Evolutionary conservation across 2,888 invertebrate species (phyloP), one percentile per base, ranked within the genome.

Genomic region (Augochlorella aurata): DNA sequence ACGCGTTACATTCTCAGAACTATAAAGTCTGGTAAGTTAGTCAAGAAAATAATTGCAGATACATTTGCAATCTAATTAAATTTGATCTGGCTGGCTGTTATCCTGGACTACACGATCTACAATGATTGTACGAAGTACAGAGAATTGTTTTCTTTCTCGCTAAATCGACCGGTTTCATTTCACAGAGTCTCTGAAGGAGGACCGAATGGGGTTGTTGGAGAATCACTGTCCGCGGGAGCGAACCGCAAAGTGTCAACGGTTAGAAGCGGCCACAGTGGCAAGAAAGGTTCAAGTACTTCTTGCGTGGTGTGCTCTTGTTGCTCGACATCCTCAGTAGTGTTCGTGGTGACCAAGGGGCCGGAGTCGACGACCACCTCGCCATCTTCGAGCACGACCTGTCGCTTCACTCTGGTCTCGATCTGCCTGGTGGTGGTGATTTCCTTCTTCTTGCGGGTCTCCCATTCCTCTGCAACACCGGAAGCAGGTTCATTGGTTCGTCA

Each of bases 371-470:
- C 96, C 81, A 98, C 97, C 92, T 97, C 96, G 50, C 98, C 98
- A 95, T 98, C 98, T 95, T 98, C 98, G 87, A 98, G 95, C 85
- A 98, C 96, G 83, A 98, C 95, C 94, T 98, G 97, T 65, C 98
- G 95, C 94, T 98, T 97, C 63, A 98, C 97, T 86, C 98, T 94
- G 65, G 98, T 98, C 92, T 98, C 98, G 90, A 98, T 98, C 94
- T 98, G 98, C 87, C 97, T 96, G 79, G 97, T 98, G 86, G 98
- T 98, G 88, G 97, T 97, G 92, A 98, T 96, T 94, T 98, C 98
- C 90, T 97, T 97, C 94, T 97, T 97, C 94, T 97, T 97, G 93
- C 97, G 96, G 90, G 97, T 98, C 94, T 98, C 96, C 97, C 97
- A 97, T 96, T 98, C 98, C 95, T 98, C 98, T 98, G 95, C 78